A percentile compares a stretch with the other conserved stretches of the same genome.
Conservation (phyloP, 2,113 vertebrate genomes). For the Ranitomeya imitator region DNA sequence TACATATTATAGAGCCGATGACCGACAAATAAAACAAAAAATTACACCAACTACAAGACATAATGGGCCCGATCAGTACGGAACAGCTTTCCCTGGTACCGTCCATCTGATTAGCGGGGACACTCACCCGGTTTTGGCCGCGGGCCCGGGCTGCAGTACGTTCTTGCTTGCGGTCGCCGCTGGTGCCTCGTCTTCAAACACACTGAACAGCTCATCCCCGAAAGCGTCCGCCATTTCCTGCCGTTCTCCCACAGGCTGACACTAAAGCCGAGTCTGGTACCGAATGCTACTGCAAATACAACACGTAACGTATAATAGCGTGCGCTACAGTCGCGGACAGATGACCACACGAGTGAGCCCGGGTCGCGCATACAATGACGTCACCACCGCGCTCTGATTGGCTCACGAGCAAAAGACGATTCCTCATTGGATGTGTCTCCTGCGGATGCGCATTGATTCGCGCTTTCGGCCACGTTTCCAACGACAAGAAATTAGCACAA, state of each 20-base stretch:
- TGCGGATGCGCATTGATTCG: neutral
- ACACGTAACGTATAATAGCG: neutral
- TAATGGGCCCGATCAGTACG: too few species aligned
- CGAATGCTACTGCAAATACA: neutral
- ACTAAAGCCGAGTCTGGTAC: neutral
- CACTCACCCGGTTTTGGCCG: slow-evolving; percentile 73
- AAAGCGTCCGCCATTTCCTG: slow-evolving; percentile 88
- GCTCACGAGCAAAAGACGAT: neutral
- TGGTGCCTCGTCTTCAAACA: slow-evolving; percentile 85
- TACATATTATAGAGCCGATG: too few species aligned
- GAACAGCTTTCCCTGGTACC: too few species aligned
- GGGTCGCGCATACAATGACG: neutral
- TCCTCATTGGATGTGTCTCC: neutral
- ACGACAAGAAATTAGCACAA: neutral
- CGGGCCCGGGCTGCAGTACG: neutral
- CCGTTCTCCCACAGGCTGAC: neutral
- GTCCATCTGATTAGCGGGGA: neutral
- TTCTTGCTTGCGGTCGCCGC: slow-evolving; percentile 66
- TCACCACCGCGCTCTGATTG: too few species aligned
- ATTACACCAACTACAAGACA: too few species aligned
- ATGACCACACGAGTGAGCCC: neutral
- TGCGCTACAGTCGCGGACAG: neutral
- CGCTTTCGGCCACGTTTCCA: neutral
- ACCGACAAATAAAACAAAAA: too few species aligned
- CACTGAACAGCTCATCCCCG: slow-evolving; percentile 91